Conservation (phyloP, 2,113 vertebrate genomes). For the Daphoenositta chrysoptera region DNA sequence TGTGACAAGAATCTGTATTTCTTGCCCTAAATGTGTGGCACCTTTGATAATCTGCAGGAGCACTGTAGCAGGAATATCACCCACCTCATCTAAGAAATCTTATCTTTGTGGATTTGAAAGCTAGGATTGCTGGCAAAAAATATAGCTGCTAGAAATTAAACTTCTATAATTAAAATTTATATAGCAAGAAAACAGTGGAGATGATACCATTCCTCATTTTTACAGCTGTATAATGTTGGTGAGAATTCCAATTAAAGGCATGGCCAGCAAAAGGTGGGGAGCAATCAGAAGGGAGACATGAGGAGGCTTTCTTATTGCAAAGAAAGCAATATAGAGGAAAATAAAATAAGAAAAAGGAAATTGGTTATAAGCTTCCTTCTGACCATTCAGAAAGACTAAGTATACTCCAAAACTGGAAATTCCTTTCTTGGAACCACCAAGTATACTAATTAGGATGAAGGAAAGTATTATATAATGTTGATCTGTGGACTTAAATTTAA, state of each 20-base stretch:
- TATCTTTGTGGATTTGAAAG: background rate
- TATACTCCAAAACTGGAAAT: background rate
- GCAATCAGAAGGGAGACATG: background rate
- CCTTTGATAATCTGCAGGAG: background rate
- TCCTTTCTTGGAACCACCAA: background rate
- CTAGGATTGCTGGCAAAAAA: background rate
- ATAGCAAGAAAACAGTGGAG: background rate
- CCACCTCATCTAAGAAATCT: background rate
- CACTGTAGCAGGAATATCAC: background rate
- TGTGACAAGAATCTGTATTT: background rate
- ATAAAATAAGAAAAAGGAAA: background rate
- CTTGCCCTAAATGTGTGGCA: background rate
- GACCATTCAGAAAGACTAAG: background rate
- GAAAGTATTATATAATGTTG: background rate
- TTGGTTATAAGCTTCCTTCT: background rate
- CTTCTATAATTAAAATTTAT: background rate
- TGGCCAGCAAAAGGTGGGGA: background rate
- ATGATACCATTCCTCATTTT: background rate
- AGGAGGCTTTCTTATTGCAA: background rate
- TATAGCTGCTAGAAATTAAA: background rate
- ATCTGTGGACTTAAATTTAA: background rate
- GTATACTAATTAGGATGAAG: background rate
- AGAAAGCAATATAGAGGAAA: background rate
- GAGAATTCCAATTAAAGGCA: background rate
- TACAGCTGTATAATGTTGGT: background rate